Base-by-base conservation (phyloP, 2,888 invertebrate genomes). In the Synergus japonicus region DNA sequence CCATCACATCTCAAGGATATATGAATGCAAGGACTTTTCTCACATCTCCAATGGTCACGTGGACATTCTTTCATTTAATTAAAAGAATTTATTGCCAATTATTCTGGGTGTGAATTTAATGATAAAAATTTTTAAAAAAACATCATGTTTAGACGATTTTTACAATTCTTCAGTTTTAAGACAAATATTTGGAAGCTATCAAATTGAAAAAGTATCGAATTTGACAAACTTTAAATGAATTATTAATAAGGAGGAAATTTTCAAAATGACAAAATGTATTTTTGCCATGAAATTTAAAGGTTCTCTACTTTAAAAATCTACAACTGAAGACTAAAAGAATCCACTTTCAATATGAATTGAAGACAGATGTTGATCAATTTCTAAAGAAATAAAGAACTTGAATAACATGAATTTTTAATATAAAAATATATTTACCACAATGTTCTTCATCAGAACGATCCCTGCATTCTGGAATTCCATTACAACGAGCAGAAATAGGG, bases 21-120 rank as follows among this genome's bases (percentile, higher is more conserved):
- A 69, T 94, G 93, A 86, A 97, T 96, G 92, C 97, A 97, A 46
- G 96, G 96, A 69, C 96, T 97, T 89, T 96, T 96, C 88, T 96
- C 95, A 92, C 97, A 97, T 84, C 95, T 94, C 93, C 95, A 96
- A 89, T 94, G 93, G 86, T 93, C 91, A 81, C 87, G 85, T 67
- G 91, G 87, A 90, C 95, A 96, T 84, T 89, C 88, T 81, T 81
- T 76, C 65, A 44, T 64, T 63, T 79, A 78, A 81, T 54, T 79
- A 63, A 77, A 54, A 66, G 29, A 60, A 66, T 77, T 81, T 54
- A 69, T 54, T 73, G 29, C 73, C 73, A 73, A 73, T 73, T 69
- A 29, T 69, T 58, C 1, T 29, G 46, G 46, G 13, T 46, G 5
- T 22, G n/a, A 37, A 65, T 13, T 8, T 41, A 58, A 58, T 58